A percentile compares a stretch with the other conserved stretches of the same genome.
Conservation (phyloP, 1,140 invertebrate species). For the Drosophila serrata region DNA sequence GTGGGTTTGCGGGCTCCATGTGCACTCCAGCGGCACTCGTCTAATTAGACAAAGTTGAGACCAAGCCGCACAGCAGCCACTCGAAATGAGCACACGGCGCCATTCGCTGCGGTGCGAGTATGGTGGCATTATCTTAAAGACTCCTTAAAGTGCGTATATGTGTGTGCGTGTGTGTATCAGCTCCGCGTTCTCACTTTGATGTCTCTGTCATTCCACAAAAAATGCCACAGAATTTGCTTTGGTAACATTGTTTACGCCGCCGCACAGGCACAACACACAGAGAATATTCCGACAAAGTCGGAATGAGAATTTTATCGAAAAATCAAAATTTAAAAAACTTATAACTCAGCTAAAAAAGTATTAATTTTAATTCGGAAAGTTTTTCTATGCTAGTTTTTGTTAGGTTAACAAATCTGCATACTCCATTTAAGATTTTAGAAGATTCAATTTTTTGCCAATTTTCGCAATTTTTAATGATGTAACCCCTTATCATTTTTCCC, state of each 20-base stretch:
- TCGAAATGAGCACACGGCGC: conserved; percentile 48
- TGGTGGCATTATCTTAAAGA: conserved; percentile 58
- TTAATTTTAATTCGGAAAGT: too few relatives aligned
- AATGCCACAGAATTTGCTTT: conserved; percentile 77
- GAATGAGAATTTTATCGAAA: too few relatives aligned
- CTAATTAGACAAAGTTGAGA: conserved; percentile 82
- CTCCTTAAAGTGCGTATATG: conserved; percentile 60
- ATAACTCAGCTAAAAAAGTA: too few relatives aligned
- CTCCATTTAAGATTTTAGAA: too few relatives aligned
- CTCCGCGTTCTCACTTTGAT: conserved; percentile 61
- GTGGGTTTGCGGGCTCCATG: conserved; percentile 45
- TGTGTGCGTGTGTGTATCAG: conserved; percentile 1
- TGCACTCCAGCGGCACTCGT: conserved; percentile 75
- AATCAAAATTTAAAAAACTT: too few relatives aligned
- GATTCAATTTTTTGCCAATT: too few relatives aligned
- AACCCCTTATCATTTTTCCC: too few relatives aligned
- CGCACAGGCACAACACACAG: conserved; percentile 18
- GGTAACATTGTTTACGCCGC: conserved; percentile 72
- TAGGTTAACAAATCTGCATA: too few relatives aligned
- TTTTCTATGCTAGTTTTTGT: too few relatives aligned
- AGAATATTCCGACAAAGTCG: neutral
- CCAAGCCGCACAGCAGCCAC: conserved; percentile 48
- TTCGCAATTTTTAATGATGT: too few relatives aligned
- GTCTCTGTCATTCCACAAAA: conserved; percentile 62
- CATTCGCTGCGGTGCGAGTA: conserved; percentile 45